These are phyloP conservation scores for Punctoribates punctum DNA, from an alignment of 2,888 invertebrate species.

Conservation along the genomic window DNA sequence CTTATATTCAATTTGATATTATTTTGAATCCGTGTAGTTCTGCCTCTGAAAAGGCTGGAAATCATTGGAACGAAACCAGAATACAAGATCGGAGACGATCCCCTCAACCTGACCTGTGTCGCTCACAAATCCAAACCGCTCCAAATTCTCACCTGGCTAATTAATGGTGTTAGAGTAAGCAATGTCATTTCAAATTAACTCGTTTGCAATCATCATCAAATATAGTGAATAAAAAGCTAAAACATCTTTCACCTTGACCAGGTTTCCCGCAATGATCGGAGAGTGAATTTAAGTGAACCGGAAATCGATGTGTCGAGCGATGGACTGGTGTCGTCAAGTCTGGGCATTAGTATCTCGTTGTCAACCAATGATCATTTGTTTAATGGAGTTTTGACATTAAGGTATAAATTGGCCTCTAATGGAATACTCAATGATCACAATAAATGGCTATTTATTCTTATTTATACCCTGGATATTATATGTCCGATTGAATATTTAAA, in stretches of 20 bases:
- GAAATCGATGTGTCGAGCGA: neutral
- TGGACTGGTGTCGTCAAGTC: slow-evolving; percentile 20
- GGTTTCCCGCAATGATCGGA: neutral
- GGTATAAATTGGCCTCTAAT: slow-evolving; percentile 17
- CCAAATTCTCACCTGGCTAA: slow-evolving; percentile 33
- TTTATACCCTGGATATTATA: too few relatives aligned
- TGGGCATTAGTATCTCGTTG: slow-evolving; percentile 19
- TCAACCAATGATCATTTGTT: slow-evolving; percentile 25
- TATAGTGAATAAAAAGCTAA: too few relatives aligned
- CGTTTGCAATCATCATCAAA: too few relatives aligned
- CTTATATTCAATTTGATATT: neutral
- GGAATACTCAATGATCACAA: neutral
- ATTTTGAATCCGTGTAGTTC: slow-evolving; percentile 6
- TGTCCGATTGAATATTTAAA: too few relatives aligned
- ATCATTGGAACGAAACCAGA: slow-evolving; percentile 36
- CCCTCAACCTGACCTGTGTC: slow-evolving; percentile 40
- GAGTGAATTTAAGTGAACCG: slow-evolving; percentile 12
- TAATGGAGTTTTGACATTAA: slow-evolving; percentile 33
- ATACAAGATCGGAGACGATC: slow-evolving; percentile 39
- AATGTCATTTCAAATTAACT: neutral
- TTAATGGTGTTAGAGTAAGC: slow-evolving; percentile 38
- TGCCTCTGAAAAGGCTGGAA: neutral
- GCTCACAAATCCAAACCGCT: slow-evolving; percentile 39
- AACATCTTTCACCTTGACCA: neutral
- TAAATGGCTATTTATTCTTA: neutral